Evolutionary conservation across 2,113 vertebrate genomes (phyloP).

Genomic region (Poecilia latipinna): DNA sequence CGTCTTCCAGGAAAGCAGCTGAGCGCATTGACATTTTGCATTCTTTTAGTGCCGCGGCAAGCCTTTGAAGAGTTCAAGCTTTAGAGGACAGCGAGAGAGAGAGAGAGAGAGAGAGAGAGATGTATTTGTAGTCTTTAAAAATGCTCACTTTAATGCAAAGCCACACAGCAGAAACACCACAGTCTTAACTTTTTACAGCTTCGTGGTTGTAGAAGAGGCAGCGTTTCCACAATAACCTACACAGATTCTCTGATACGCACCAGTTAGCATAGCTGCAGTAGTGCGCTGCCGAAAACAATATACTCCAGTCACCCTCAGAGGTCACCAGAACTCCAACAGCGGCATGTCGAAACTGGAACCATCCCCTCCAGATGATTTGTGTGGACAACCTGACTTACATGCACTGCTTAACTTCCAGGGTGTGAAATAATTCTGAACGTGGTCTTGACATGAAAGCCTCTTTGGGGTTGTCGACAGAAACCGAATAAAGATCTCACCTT

Average conservation of each 20-base stretch:
- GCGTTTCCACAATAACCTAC: slow-evolving; percentile 35
- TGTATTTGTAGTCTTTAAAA: slow-evolving; percentile 17
- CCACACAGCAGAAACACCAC: slow-evolving; percentile 32
- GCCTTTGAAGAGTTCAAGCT: slow-evolving; percentile 20
- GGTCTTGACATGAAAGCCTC: slow-evolving; percentile 45
- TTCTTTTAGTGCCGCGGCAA: slow-evolving; percentile 41
- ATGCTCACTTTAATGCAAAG: slow-evolving; percentile 33
- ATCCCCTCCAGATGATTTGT: slow-evolving; percentile 49
- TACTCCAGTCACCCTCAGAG: slow-evolving; percentile 50
- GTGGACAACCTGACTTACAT: slow-evolving; percentile 38
- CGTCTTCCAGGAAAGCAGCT: slow-evolving; percentile 54
- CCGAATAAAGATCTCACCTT: slow-evolving; percentile 75
- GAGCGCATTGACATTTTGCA: slow-evolving; percentile 6
- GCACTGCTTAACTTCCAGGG: slow-evolving; percentile 67
- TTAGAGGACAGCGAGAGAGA: not conserved
- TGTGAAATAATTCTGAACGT: slow-evolving; percentile 61
- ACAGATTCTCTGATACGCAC: slow-evolving; percentile 5
- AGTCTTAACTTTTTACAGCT: slow-evolving; percentile 38
- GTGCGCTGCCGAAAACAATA: slow-evolving; percentile 38
- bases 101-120: not conserved
- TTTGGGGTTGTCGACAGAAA: slow-evolving; percentile 51
- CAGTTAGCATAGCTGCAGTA: slow-evolving; percentile 32
- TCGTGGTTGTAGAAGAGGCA: slow-evolving; percentile 51
- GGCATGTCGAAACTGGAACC: slow-evolving; percentile 69
- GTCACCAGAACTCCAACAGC: slow-evolving; percentile 55